Evolutionary conservation across 2,797 vertebrate genomes (phyloP).

Genomic region (Hybognathus amarus): DNA sequence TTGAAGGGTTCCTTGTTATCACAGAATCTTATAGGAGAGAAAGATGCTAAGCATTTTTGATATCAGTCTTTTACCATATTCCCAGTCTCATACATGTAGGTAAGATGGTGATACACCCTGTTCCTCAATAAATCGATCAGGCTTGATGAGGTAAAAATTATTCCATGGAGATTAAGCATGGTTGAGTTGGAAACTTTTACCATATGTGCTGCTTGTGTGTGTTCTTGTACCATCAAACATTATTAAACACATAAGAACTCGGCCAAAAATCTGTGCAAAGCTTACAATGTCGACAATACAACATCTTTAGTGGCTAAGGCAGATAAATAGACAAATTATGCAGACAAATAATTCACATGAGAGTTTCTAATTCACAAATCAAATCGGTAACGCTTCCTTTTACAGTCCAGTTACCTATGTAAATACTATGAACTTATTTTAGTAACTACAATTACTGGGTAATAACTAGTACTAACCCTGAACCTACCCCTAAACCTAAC

Average conservation of each 20-base stretch:
- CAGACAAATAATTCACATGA: background rate
- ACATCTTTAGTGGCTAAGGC: background rate
- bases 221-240: background rate
- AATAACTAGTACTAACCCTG: too few relatives aligned
- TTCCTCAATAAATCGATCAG: background rate
- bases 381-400: too few relatives aligned
- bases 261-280: background rate
- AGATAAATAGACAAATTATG: background rate
- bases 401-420: too few relatives aligned
- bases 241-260: background rate
- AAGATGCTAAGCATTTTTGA: conserved; percentile 10
- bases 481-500: too few relatives aligned
- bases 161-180: background rate
- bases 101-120: background rate
- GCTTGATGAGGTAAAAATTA: background rate
- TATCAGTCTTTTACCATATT: background rate
- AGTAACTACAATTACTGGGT: too few relatives aligned
- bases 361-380: background rate
- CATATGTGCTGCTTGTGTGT: conserved; percentile 5
- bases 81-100: conserved; percentile 17
- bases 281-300: background rate
- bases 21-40: background rate
- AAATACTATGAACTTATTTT: too few relatives aligned
- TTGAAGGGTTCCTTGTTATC: background rate
- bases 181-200: background rate